These are phyloP conservation scores for Caenorhabditis tropicalis DNA, from an alignment of 1,140 invertebrate genomes.

Conservation along the genomic window DNA sequence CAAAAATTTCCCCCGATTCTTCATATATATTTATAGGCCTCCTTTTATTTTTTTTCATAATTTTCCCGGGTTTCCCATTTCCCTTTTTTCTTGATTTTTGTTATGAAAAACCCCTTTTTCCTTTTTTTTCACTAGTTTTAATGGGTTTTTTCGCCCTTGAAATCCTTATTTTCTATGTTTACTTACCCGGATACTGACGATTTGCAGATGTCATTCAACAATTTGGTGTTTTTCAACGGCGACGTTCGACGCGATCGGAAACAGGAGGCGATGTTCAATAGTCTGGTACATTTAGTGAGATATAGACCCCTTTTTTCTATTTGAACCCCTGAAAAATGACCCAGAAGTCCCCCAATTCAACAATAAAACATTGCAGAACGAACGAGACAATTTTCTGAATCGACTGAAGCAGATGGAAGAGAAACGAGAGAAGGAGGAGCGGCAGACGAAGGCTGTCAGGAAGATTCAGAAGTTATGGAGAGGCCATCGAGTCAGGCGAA, in stretches of 20 bases:
- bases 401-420: background rate
- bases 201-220: constrained; percentile 35
- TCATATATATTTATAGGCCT: no score
- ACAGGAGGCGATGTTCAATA: background rate
- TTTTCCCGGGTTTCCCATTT: no score
- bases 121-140: background rate
- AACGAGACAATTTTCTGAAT: background rate
- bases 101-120: no score
- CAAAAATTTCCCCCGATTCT: no score
- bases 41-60: no score
- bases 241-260: background rate
- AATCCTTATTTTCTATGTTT: background rate
- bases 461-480: constrained; percentile 12
- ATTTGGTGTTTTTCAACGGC: constrained; percentile 4
- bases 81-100: background rate
- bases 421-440: background rate
- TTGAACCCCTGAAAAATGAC: no score
- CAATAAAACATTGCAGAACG: constrained; percentile 6
- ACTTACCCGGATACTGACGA: background rate
- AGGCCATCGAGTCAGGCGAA: background rate
- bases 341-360: no score
- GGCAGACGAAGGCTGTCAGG: background rate
- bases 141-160: background rate
- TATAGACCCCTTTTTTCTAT: background rate
- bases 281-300: background rate